These are phyloP conservation scores for Melanotus villosus DNA, from an alignment of 2,888 invertebrate species.

Conservation along the genomic window DNA sequence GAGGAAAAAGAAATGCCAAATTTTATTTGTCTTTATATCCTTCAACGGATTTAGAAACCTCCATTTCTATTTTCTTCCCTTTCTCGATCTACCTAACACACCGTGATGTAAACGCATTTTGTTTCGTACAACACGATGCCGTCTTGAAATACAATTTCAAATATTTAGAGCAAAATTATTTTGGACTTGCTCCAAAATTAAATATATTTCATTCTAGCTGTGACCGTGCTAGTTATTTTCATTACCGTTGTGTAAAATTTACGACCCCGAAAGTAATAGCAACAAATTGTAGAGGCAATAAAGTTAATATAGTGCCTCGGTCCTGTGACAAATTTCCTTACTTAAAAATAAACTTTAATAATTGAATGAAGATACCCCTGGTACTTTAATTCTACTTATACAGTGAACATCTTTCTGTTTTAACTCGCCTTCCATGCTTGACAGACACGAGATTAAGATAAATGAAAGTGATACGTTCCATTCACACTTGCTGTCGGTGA, in stretches of 20 bases:
- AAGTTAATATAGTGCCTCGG: slow-evolving; percentile 52
- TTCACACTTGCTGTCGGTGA: slow-evolving; percentile 55
- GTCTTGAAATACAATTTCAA: slow-evolving; percentile 5
- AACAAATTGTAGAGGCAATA: slow-evolving; percentile 59
- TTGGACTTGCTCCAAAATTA: slow-evolving; percentile 41
- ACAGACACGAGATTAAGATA: slow-evolving; percentile 57
- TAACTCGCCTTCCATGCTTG: no score
- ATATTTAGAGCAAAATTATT: slow-evolving; percentile 11
- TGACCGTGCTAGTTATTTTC: slow-evolving; percentile 51
- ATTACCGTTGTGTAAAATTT: slow-evolving; percentile 57
- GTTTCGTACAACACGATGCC: slow-evolving; percentile 4
- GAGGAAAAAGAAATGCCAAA: slow-evolving; percentile 39
- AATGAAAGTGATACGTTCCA: slow-evolving; percentile 56
- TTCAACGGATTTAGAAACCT: slow-evolving; percentile 34
- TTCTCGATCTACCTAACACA: not conserved
- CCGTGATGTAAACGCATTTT: slow-evolving; percentile 13
- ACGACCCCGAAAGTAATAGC: slow-evolving; percentile 57
- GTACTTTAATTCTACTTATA: not conserved
- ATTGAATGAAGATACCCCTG: not conserved
- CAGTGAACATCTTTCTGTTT: not conserved
- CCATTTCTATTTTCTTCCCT: slow-evolving; percentile 19
- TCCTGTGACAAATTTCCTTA: not conserved
- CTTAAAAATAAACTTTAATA: not conserved
- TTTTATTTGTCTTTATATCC: slow-evolving; percentile 41
- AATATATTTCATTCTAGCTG: slow-evolving; percentile 30